These are phyloP conservation scores for Melanotaenia duboulayi DNA, from an alignment of 2,113 vertebrate species.

Conservation along the genomic window DNA sequence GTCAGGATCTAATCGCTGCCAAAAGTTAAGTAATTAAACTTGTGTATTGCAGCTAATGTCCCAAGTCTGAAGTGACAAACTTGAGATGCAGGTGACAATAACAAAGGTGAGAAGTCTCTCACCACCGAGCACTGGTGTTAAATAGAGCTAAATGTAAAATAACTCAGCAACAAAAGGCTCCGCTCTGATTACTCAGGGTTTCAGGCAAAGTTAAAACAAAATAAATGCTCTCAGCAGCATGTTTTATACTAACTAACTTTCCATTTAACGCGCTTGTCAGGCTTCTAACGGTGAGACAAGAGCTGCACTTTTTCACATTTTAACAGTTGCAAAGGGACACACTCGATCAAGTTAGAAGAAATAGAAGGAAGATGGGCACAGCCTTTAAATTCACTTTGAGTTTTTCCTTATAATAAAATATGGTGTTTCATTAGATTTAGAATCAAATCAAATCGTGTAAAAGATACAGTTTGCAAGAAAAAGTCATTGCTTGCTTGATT, in stretches of 20 bases:
- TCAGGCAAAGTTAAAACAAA: neutral
- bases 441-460: no score
- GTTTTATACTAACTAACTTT: neutral
- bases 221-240: neutral
- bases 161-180: neutral
- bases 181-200: neutral
- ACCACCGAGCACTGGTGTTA: neutral
- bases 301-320: no score
- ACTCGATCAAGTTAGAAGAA: neutral
- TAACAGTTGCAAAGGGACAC: no score
- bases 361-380: neutral
- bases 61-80: conserved; percentile 21
- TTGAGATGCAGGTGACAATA: conserved; percentile 5
- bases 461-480: no score
- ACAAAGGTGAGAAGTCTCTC: conserved; percentile 30
- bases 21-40: conserved; percentile 10
- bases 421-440: no score
- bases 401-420: no score
- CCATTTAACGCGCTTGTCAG: neutral
- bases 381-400: no score
- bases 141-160: neutral
- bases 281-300: no score
- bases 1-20: conserved; percentile 7
- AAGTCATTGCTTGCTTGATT: no score
- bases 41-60: neutral